These are phyloP conservation scores for Drosophila mulleri DNA, from an alignment of 2,888 invertebrate species.

Conservation along the genomic window DNA sequence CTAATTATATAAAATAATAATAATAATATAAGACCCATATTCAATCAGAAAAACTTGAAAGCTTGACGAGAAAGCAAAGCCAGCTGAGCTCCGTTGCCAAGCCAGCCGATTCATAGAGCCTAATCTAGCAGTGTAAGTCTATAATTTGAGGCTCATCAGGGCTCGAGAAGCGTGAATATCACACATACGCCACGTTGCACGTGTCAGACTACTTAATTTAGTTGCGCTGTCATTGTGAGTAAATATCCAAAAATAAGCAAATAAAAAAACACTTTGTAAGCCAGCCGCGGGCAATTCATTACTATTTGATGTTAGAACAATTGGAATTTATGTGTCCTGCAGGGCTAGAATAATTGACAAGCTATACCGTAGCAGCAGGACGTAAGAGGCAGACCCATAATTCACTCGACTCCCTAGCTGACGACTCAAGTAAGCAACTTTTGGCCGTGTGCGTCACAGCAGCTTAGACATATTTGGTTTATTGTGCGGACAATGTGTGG, in stretches of 20 bases:
- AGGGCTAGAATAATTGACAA: slow-evolving; percentile 66
- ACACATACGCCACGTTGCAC: slow-evolving; percentile 40
- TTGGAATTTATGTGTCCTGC: slow-evolving; percentile 67
- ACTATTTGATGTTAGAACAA: slow-evolving; percentile 66
- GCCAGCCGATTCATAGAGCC: slow-evolving; percentile 12
- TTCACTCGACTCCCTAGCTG: slow-evolving; percentile 28
- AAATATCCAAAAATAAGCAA: slow-evolving; percentile 12
- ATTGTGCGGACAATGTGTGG: slow-evolving; percentile 13
- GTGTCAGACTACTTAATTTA: slow-evolving; percentile 51
- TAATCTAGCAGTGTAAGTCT: neutral
- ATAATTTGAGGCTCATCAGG: slow-evolving; percentile 22
- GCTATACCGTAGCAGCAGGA: too few species aligned
- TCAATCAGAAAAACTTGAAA: too few species aligned
- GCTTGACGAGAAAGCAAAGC: too few species aligned
- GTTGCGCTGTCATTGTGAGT: slow-evolving; percentile 35
- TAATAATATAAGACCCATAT: too few species aligned
- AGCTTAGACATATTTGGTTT: slow-evolving; percentile 39
- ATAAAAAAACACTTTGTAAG: slow-evolving; percentile 36
- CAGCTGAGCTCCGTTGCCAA: too few species aligned
- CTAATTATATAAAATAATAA: too few species aligned
- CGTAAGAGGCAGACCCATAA: slow-evolving; percentile 59
- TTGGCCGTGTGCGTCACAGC: slow-evolving; percentile 6
- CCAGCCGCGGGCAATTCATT: slow-evolving; percentile 63
- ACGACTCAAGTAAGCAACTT: slow-evolving; percentile 31
- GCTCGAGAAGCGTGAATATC: slow-evolving; percentile 7